Conservation (phyloP, 2,113 vertebrate genomes). For the Corythornis madagascariensis region DNA sequence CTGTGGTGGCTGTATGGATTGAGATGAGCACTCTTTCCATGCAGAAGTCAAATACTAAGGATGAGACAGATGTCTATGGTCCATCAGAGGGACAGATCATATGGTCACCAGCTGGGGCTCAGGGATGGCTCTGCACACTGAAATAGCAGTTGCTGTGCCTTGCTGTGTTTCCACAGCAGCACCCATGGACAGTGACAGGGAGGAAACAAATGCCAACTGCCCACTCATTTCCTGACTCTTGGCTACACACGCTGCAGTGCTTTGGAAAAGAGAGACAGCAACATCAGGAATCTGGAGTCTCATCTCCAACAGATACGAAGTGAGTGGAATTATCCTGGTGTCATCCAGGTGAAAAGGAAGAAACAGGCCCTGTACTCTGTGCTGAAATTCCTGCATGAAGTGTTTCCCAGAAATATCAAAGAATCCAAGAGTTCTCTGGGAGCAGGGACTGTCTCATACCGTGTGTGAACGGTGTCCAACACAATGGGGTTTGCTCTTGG, state of each 20-base stretch:
- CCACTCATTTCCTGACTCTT: constrained; percentile 38
- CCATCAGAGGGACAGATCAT: too few relatives aligned
- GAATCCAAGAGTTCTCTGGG: constrained; percentile 51
- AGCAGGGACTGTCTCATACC: constrained; percentile 52
- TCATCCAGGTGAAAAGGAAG: constrained; percentile 23
- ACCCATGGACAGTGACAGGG: too few relatives aligned
- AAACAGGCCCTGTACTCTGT: neutral
- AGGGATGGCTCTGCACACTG: too few relatives aligned
- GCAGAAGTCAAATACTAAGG: too few relatives aligned
- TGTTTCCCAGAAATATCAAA: constrained; percentile 56
- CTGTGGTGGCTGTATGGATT: too few relatives aligned
- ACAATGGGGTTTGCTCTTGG: constrained; percentile 55
- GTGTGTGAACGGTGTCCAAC: constrained; percentile 50
- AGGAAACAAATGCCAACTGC: neutral
- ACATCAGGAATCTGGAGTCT: neutral
- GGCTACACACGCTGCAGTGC: neutral
- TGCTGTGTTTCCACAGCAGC: too few relatives aligned
- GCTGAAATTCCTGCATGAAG: constrained; percentile 32
- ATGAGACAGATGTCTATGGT: too few relatives aligned
- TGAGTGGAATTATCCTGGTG: neutral
- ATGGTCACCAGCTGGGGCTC: too few relatives aligned
- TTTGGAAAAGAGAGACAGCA: neutral
- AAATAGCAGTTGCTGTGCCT: too few relatives aligned
- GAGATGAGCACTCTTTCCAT: too few relatives aligned
- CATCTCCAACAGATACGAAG: neutral